phyloP scores from a whole-genome alignment of 2,113 vertebrate species.

The Phaetusa simplex region DNA sequence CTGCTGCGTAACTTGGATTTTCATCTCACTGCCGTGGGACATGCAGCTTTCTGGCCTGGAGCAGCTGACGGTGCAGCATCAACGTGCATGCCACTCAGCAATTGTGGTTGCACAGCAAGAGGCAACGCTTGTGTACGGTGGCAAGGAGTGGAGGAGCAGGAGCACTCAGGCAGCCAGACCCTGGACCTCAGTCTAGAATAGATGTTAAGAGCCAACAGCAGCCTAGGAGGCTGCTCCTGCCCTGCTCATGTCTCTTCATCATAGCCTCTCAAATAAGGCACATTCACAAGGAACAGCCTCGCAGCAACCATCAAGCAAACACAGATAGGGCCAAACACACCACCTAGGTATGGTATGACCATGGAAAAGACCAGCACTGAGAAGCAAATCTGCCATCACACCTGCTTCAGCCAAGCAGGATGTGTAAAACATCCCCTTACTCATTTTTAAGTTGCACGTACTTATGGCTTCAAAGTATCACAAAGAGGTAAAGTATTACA shows the following conservation, averaged over 20 bases:
- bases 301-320: accelerated
- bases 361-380: not conserved
- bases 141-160: not conserved
- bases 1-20: not conserved
- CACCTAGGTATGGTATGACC: not conserved
- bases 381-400: not conserved
- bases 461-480: not conserved
- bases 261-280: not conserved
- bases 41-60: not conserved
- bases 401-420: not conserved
- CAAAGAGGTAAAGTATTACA: not conserved
- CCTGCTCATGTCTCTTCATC: not conserved
- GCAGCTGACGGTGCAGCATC: not conserved
- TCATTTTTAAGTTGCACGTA: not conserved
- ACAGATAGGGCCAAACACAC: not conserved
- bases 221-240: not conserved
- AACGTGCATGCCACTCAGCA: no score
- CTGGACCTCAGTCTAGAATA: not conserved
- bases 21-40: not conserved
- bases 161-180: not conserved
- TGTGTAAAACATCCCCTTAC: not conserved
- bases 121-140: not conserved
- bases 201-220: not conserved
- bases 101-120: not conserved
- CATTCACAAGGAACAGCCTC: not conserved